Conservation (phyloP, 2,888 invertebrate genomes). For the Prionchulus punctatus region DNA sequence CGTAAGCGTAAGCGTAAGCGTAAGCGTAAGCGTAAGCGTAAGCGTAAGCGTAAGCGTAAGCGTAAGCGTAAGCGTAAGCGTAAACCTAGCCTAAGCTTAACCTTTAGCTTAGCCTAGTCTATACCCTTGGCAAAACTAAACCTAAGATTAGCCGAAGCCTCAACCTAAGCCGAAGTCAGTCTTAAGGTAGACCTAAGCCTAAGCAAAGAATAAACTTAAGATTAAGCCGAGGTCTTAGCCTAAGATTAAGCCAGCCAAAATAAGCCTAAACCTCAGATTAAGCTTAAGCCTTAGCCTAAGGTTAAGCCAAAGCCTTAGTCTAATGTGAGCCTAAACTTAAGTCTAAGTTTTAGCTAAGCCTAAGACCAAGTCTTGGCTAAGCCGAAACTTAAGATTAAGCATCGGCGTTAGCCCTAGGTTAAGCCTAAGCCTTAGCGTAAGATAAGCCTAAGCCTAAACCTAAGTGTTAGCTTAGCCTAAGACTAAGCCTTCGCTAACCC, state of each 20-base stretch:
- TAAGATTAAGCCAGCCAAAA: not conserved
- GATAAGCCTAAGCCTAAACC: conserved; percentile 12
- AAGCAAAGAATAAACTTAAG: conserved; percentile 3
- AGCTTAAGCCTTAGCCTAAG: conserved; percentile 13
- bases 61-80: conserved; percentile 14
- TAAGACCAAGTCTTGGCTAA: conserved; percentile 15
- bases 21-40: conserved; percentile 15
- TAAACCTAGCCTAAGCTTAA: too few relatives aligned
- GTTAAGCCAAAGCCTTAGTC: conserved; percentile 14
- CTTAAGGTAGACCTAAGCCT: conserved; percentile 13
- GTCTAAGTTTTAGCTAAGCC: conserved; percentile 15
- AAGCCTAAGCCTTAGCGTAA: too few relatives aligned
- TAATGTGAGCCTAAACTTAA: conserved; percentile 15
- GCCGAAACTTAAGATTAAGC: conserved; percentile 13
- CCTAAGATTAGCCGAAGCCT: conserved; percentile 16
- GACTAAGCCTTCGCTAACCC: too few relatives aligned
- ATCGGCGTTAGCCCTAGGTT: conserved; percentile 13
- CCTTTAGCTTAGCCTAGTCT: conserved; percentile 11
- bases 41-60: conserved; percentile 14
- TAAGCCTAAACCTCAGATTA: too few relatives aligned
- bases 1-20: too few relatives aligned
- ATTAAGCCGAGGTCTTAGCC: not conserved
- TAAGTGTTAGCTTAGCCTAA: too few relatives aligned
- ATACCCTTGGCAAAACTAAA: conserved; percentile 13
- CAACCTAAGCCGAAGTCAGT: conserved; percentile 15